phyloP scores from a whole-genome alignment of 1,140 invertebrate genomes.

The Bactericera cockerelli region DNA sequence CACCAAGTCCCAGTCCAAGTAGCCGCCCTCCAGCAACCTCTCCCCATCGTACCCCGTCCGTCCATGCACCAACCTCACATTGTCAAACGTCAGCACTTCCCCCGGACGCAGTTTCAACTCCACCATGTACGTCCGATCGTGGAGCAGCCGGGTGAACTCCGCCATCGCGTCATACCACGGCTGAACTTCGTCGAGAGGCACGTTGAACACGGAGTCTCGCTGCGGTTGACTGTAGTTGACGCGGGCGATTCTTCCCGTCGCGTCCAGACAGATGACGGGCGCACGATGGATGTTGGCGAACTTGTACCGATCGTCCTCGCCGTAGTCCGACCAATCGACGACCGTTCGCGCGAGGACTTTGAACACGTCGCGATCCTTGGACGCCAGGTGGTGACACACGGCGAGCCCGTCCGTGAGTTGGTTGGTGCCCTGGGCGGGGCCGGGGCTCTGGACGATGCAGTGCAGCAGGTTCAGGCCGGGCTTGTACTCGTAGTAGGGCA shows the following conservation, averaged over 20 bases:
- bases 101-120: slow-evolving; percentile 41
- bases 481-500: slow-evolving; percentile 55
- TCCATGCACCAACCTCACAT: slow-evolving; percentile 47
- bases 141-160: slow-evolving; percentile 32
- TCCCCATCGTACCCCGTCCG: slow-evolving; percentile 42
- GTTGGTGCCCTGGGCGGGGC: slow-evolving; percentile 41
- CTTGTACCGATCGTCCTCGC: slow-evolving; percentile 36
- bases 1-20: slow-evolving; percentile 56
- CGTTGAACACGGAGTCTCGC: slow-evolving; percentile 42
- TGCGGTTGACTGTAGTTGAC: slow-evolving; percentile 50
- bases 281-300: slow-evolving; percentile 43
- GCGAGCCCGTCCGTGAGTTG: slow-evolving; percentile 42
- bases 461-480: slow-evolving; percentile 49
- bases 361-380: slow-evolving; percentile 34
- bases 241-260: slow-evolving; percentile 33
- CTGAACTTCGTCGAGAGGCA: slow-evolving; percentile 38
- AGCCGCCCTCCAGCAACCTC: slow-evolving; percentile 48
- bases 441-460: slow-evolving; percentile 45
- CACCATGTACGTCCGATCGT: slow-evolving; percentile 35
- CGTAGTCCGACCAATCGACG: slow-evolving; percentile 50
- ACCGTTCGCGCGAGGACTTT: slow-evolving; percentile 34
- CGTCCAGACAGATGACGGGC: slow-evolving; percentile 41
- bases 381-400: slow-evolving; percentile 38
- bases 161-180: slow-evolving; percentile 45
- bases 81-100: slow-evolving; percentile 51